Percentiles rank a stretch among this genome's conserved stretches.
phyloP scores from a whole-genome alignment of 2,888 invertebrate species.

The Boloria selene region DNA sequence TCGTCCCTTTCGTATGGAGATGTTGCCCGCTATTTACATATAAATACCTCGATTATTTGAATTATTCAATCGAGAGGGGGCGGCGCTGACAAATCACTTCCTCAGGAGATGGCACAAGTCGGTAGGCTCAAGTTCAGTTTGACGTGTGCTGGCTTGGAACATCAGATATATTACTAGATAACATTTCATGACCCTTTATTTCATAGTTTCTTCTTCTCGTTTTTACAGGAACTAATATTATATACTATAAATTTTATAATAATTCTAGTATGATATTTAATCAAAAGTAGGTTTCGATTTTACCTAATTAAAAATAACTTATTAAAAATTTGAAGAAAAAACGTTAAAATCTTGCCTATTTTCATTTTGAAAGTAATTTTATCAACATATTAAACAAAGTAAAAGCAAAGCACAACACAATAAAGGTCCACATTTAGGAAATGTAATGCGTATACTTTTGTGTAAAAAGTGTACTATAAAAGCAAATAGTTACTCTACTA shows the following conservation, averaged over 20 bases:
- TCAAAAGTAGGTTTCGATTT: too few relatives aligned
- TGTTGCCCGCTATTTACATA: slow-evolving; percentile 81
- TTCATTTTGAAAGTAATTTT: too few relatives aligned
- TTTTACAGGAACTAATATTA: slow-evolving; percentile 7
- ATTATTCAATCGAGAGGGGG: slow-evolving; percentile 83
- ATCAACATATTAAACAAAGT: neutral
- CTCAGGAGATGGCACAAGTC: slow-evolving; percentile 78
- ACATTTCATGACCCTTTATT: slow-evolving; percentile 40
- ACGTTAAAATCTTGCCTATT: neutral
- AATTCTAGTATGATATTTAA: neutral
- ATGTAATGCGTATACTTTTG: slow-evolving; percentile 26
- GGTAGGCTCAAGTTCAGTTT: slow-evolving; percentile 68
- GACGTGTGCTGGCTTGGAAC: slow-evolving; percentile 64
- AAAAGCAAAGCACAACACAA: slow-evolving; percentile 2
- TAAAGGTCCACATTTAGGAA: slow-evolving; percentile 22
- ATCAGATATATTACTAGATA: slow-evolving; percentile 38
- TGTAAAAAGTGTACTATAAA: slow-evolving; percentile 55
- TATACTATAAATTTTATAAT: too few relatives aligned
- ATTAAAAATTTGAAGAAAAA: neutral
- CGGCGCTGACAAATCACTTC: slow-evolving; percentile 82
- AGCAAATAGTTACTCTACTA: slow-evolving; percentile 46
- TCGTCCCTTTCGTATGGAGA: slow-evolving; percentile 83
- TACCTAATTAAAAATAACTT: too few relatives aligned
- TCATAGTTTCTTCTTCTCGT: slow-evolving; percentile 20
- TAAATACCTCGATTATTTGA: slow-evolving; percentile 83